Conservation (phyloP, 1,140 invertebrate genomes). For the Globodera rostochiensis region DNA sequence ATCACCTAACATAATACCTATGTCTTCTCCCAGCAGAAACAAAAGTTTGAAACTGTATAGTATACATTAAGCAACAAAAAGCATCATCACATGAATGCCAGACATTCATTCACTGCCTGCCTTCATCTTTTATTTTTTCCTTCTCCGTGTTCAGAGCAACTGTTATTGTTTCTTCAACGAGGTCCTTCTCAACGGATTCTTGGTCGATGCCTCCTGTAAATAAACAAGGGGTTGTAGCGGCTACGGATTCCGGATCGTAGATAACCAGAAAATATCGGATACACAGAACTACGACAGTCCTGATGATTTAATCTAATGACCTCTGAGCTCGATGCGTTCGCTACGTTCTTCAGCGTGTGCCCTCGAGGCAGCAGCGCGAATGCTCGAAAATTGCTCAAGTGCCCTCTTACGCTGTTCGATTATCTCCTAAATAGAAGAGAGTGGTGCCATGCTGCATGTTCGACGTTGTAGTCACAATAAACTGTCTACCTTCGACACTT, state of each 20-base stretch:
- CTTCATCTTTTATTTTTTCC: constrained; percentile 46
- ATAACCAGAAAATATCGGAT: too few relatives aligned
- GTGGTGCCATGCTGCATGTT: background rate
- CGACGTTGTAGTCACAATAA: background rate
- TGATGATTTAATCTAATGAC: constrained; percentile 27
- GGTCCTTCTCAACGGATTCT: constrained; percentile 42
- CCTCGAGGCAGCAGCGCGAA: constrained; percentile 71
- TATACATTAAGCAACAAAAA: too few relatives aligned
- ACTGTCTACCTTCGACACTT: constrained; percentile 78
- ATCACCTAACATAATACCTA: too few relatives aligned
- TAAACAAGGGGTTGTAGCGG: too few relatives aligned
- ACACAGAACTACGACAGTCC: too few relatives aligned
- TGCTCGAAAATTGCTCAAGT: constrained; percentile 82
- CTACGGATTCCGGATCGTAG: too few relatives aligned
- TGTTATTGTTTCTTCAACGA: constrained; percentile 60
- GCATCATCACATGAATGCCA: too few relatives aligned
- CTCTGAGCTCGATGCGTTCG: constrained; percentile 79
- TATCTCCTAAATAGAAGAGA: constrained; percentile 72
- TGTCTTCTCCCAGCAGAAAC: too few relatives aligned
- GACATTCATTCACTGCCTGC: background rate
- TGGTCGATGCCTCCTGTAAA: constrained; percentile 44
- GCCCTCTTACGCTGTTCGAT: constrained; percentile 87
- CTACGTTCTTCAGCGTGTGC: constrained; percentile 78
- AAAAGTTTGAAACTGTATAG: too few relatives aligned
- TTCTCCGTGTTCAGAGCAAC: constrained; percentile 57